A percentile compares a stretch with the other conserved stretches of the same genome.
Evolutionary conservation across 1,140 invertebrate genomes (phyloP).

Genomic region (Stegodyphus mimosarum): DNA sequence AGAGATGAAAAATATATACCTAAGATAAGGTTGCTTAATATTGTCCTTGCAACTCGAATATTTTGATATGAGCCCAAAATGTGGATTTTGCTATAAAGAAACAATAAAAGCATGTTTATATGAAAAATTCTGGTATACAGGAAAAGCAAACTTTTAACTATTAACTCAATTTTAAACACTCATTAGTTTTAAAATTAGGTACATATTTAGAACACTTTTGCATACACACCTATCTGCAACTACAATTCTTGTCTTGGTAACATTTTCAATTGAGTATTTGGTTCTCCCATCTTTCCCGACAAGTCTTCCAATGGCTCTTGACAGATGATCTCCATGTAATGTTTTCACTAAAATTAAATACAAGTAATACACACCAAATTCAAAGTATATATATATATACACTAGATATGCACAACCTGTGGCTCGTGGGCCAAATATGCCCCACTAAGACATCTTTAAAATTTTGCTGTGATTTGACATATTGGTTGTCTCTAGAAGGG

Average conservation of each 20-base stretch:
- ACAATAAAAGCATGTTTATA: slow-evolving; percentile 30
- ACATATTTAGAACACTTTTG: too few species aligned
- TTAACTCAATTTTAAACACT: too few species aligned
- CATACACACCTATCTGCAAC: slow-evolving; percentile 80
- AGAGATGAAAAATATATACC: slow-evolving; percentile 74
- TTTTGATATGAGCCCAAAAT: slow-evolving; percentile 98
- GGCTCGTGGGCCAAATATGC: too few species aligned
- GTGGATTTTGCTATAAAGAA: slow-evolving; percentile 86
- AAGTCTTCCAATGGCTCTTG: slow-evolving; percentile 93
- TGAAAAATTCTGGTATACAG: slow-evolving; percentile 13
- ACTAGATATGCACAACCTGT: not conserved
- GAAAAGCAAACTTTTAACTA: too few species aligned
- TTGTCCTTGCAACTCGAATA: slow-evolving; percentile 92
- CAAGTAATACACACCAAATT: slow-evolving; percentile 42
- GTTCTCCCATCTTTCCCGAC: slow-evolving; percentile 97
- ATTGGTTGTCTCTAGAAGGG: too few species aligned
- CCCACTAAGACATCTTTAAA: too few species aligned
- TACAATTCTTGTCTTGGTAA: slow-evolving; percentile 98
- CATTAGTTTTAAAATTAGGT: too few species aligned
- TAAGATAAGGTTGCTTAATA: slow-evolving; percentile 97
- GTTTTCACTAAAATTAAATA: slow-evolving; percentile 88
- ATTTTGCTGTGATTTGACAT: too few species aligned
- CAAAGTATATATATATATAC: not conserved
- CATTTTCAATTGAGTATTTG: slow-evolving; percentile 99
- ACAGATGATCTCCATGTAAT: slow-evolving; percentile 94